Base-by-base conservation (phyloP, 1,140 invertebrate genomes). In the Spodoptera frugiperda region DNA sequence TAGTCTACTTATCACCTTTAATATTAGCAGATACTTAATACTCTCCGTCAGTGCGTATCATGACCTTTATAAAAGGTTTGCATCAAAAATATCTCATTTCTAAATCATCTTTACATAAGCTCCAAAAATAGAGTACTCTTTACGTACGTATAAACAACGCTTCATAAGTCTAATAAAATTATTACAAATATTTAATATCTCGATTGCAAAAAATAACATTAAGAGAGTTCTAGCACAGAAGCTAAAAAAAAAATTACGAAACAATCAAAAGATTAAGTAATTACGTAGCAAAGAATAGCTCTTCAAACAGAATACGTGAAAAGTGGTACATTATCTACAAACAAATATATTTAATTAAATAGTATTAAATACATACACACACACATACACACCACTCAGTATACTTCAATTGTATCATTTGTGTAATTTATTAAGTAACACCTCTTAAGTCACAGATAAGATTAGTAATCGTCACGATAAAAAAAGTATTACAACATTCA, bases 381-480 rank as follows among this genome's bases (percentile, higher is more conserved):
- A 55, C 25, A 25, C 25, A 25, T 25, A 55, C n/a, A n/a, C n/a
- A n/a, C n/a, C n/a, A 25, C 54, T 53, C 51, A 53, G 51, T 3
- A 21, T 54, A 59, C 30, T 33, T 14, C 8, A 8, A 39, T 61
- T 30, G n/a, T 39, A 39, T 39, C 33, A 39, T 39, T 39, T 8
- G 30, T 39, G 25, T 61, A 33, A 61, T 61, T 61, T 39, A 3
- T 39, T 61, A 61, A 17, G 33, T 33, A 61, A 15, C 33, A 61
- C 12, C n/a, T 59, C 55, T 59, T 39, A 39, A 61, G 25, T 39
- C 14, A 61, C 57, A 33, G 57, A 61, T 61, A 61, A 61, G 57
- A 61, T 61, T 61, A 25, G 57, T 55, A 25, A 55, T 11, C 17
- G 17, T 12, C 25, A 25, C 25, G 19, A 19, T 19, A n/a, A 55